Evolutionary conservation across 2,888 invertebrate genomes (phyloP).

Genomic region (Melanophora roralis): DNA sequence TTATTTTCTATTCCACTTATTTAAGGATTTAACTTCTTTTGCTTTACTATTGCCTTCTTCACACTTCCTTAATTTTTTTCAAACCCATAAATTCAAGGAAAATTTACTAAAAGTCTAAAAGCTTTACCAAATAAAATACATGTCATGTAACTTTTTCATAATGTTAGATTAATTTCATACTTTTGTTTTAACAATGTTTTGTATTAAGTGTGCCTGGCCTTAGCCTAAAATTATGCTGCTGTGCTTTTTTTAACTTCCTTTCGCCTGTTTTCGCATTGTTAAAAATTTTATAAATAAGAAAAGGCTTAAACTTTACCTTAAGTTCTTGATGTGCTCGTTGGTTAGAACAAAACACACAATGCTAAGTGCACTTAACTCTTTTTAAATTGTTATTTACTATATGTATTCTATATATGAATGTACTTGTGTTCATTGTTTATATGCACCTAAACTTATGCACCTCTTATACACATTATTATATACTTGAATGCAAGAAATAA

Average conservation of each 20-base stretch:
- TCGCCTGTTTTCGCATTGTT: too few species aligned
- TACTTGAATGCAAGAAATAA: slow-evolving; percentile 30
- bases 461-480: slow-evolving; percentile 48
- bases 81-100: not conserved
- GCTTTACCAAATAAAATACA: not conserved
- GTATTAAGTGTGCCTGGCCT: slow-evolving; percentile 55
- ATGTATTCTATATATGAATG: slow-evolving; percentile 19
- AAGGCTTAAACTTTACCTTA: slow-evolving; percentile 39
- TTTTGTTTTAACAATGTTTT: slow-evolving; percentile 10
- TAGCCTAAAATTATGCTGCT: slow-evolving; percentile 55
- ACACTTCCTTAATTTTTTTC: not conserved
- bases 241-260: not conserved
- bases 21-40: not conserved
- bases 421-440: not conserved
- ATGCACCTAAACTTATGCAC: slow-evolving; percentile 12
- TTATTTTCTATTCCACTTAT: too few species aligned
- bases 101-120: not conserved
- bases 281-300: slow-evolving; percentile 1
- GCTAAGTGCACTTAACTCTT: slow-evolving; percentile 57
- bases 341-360: slow-evolving; percentile 47
- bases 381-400: slow-evolving; percentile 50
- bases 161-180: slow-evolving; percentile 35
- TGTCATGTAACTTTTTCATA: slow-evolving; percentile 19
- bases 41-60: not conserved
- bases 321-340: slow-evolving; percentile 15